These are phyloP conservation scores for Crotalus horridus DNA, from an alignment of 2,113 vertebrate genomes.

Conservation along the genomic window DNA sequence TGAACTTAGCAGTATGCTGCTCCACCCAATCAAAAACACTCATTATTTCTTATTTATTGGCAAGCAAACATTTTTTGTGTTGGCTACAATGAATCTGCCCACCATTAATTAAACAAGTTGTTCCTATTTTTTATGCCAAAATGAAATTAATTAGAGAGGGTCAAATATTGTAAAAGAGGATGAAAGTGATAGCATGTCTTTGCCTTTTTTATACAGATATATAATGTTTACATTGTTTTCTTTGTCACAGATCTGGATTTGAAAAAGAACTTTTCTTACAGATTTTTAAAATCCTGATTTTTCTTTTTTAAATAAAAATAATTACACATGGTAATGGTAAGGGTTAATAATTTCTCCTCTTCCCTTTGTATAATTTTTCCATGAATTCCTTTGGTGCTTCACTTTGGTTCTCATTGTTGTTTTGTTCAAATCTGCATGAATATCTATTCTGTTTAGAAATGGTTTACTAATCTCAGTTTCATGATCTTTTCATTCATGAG, in stretches of 20 bases:
- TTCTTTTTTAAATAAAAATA: conserved; percentile 43
- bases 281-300: conserved; percentile 53
- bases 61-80: conserved; percentile 41
- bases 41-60: conserved; percentile 75
- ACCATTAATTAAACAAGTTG: conserved; percentile 53
- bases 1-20: conserved; percentile 66
- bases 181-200: conserved; percentile 59
- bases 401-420: background rate
- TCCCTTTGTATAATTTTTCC: background rate
- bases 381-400: background rate
- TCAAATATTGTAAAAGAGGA: conserved; percentile 60
- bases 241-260: conserved; percentile 68
- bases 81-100: conserved; percentile 56
- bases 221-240: conserved; percentile 77
- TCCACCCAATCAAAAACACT: conserved; percentile 60
- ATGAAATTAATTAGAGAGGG: conserved; percentile 58
- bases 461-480: background rate
- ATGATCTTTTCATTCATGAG: background rate
- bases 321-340: background rate
- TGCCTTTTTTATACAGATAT: conserved; percentile 82
- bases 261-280: conserved; percentile 62
- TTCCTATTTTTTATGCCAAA: conserved; percentile 52
- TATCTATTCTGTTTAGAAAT: background rate
- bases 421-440: background rate
- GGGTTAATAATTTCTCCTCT: background rate